A percentile compares a stretch with the other conserved stretches of the same genome.
phyloP scores from a whole-genome alignment of 2,113 vertebrate species.

The Atrichornis clamosus region DNA sequence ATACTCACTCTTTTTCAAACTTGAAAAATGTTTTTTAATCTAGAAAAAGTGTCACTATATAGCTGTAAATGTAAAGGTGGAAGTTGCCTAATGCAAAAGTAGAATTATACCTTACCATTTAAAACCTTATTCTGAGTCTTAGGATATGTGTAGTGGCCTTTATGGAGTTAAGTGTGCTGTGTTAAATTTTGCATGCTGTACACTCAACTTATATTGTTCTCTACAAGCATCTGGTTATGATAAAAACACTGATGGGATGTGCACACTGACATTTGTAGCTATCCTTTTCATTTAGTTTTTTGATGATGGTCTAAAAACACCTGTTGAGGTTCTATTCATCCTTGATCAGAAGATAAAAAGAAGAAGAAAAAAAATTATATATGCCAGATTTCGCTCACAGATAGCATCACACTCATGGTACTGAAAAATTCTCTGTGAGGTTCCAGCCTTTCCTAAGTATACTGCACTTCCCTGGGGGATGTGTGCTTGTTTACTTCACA shows the following conservation, averaged over 20 bases:
- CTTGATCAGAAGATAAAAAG: background rate
- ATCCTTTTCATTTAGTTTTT: background rate
- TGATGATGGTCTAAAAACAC: background rate
- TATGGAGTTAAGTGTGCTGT: background rate
- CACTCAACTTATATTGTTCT: background rate
- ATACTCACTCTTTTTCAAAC: background rate
- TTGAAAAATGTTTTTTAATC: constrained; percentile 21
- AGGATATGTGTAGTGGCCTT: background rate
- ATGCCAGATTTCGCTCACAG: background rate
- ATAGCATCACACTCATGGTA: background rate
- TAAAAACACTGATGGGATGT: background rate
- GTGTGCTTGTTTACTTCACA: background rate
- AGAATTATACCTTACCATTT: background rate
- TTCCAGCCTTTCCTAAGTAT: background rate
- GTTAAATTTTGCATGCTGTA: background rate
- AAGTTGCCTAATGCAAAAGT: background rate
- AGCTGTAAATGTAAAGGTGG: background rate
- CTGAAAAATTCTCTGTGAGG: background rate
- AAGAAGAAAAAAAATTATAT: background rate
- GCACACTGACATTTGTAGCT: background rate
- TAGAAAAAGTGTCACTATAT: background rate
- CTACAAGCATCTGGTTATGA: background rate
- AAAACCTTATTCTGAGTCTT: background rate
- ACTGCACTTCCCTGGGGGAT: background rate
- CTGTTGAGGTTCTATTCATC: background rate